A percentile compares a stretch with the other conserved stretches of the same genome.
Evolutionary conservation across 1,140 invertebrate genomes (phyloP).

Genomic region (Agrypnia vestita): DNA sequence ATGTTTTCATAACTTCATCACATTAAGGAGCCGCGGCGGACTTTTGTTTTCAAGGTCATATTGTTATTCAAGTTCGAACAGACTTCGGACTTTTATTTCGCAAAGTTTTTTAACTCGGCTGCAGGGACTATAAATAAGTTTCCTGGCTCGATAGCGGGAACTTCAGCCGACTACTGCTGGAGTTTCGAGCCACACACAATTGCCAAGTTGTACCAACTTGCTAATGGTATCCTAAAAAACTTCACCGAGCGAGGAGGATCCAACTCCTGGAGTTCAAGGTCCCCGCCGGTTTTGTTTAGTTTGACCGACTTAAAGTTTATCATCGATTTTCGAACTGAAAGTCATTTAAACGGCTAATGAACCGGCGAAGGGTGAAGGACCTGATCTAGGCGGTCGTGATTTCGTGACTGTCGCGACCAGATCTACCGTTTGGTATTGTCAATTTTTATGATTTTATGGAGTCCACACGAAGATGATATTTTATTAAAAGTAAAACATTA

Average conservation of each 20-base stretch:
- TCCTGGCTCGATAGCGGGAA: conserved; percentile 47
- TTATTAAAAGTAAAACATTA: too few species aligned
- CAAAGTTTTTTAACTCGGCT: conserved; percentile 58
- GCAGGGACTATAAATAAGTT: conserved; percentile 61
- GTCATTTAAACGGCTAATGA: conserved; percentile 43
- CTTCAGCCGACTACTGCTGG: conserved; percentile 38
- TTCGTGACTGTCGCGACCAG: too few species aligned
- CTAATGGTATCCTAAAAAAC: conserved; percentile 60
- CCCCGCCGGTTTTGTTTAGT: conserved; percentile 48
- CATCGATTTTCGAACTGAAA: conserved; percentile 56
- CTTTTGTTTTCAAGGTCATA: conserved; percentile 61
- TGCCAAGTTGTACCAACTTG: conserved; percentile 59
- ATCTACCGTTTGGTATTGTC: too few species aligned
- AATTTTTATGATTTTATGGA: too few species aligned
- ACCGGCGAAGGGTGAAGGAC: not conserved
- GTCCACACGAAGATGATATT: too few species aligned
- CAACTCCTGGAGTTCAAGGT: conserved; percentile 54
- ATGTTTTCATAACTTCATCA: conserved; percentile 60
- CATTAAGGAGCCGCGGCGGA: conserved; percentile 55
- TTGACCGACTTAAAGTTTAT: conserved; percentile 60
- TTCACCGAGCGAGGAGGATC: conserved; percentile 48
- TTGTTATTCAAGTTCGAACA: conserved; percentile 62
- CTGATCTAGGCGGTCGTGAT: too few species aligned
- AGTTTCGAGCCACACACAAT: conserved; percentile 53
- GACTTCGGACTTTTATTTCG: conserved; percentile 60